A percentile compares a stretch with the other conserved stretches of the same genome.
Evolutionary conservation across 2,888 invertebrate species (phyloP).

Genomic region (Phaonia tiefii): DNA sequence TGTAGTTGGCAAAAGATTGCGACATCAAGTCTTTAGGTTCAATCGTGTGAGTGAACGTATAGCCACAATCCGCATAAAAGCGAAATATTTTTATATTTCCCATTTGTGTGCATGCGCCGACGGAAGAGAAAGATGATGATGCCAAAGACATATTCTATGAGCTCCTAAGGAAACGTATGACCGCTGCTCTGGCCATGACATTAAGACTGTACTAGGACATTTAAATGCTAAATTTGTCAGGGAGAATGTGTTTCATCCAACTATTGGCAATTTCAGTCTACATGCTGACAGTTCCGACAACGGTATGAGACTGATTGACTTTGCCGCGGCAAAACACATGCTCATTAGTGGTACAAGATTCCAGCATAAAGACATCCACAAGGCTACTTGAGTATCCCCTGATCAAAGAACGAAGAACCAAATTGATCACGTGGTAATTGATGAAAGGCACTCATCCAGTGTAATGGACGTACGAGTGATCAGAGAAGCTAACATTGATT

Average conservation of each 20-base stretch:
- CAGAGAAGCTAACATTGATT: conserved; percentile 39
- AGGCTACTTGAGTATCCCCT: conserved; percentile 6
- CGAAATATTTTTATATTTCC: too few species aligned
- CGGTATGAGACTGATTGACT: conserved; percentile 42
- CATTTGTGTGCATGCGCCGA: too few species aligned
- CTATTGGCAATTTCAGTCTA: conserved; percentile 40
- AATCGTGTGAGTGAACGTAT: too few species aligned
- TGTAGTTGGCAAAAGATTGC: too few species aligned
- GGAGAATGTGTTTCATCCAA: conserved; percentile 40
- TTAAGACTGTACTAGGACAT: conserved; percentile 50
- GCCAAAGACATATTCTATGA: too few species aligned
- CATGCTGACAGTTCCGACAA: conserved; percentile 40
- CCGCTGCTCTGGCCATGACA: too few species aligned
- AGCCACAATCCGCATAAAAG: too few species aligned
- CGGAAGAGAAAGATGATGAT: background rate
- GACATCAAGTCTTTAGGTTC: too few species aligned
- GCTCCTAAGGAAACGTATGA: too few species aligned
- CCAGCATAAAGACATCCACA: conserved; percentile 46
- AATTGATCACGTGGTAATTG: conserved; percentile 39
- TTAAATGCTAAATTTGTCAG: conserved; percentile 55
- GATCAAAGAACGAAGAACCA: conserved; percentile 27
- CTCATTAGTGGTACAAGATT: conserved; percentile 46
- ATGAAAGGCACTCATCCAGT: conserved; percentile 29
- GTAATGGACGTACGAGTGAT: conserved; percentile 22
- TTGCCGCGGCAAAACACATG: too few species aligned